These are phyloP conservation scores for Augochlorella aurata DNA, from an alignment of 2,888 invertebrate species.

Conservation along the genomic window DNA sequence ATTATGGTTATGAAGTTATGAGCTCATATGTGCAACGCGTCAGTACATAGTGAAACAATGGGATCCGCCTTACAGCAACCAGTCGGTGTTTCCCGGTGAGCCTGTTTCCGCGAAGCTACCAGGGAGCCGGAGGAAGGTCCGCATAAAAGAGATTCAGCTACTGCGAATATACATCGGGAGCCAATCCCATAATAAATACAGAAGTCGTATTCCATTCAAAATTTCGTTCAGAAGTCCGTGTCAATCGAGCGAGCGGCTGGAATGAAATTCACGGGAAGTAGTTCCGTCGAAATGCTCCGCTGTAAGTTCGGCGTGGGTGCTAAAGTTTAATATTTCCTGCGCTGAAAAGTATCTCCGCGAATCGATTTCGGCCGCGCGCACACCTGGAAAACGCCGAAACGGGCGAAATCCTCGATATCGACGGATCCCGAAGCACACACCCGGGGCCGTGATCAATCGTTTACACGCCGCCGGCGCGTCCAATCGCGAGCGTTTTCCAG, in stretches of 20 bases:
- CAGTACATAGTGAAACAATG: neutral
- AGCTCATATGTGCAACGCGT: too few species aligned
- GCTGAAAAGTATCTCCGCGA: neutral
- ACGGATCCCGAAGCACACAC: neutral
- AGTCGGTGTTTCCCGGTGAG: neutral
- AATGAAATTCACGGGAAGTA: conserved; percentile 14
- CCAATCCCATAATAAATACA: conserved; percentile 16
- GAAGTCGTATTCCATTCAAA: conserved; percentile 23
- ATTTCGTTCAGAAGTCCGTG: conserved; percentile 17
- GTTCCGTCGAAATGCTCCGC: conserved; percentile 20
- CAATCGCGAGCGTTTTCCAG: conserved; percentile 34
- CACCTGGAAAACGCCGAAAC: neutral
- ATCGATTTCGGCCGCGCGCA: conserved; percentile 9
- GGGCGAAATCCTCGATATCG: neutral
- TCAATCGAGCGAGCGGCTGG: neutral
- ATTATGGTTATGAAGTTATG: too few species aligned
- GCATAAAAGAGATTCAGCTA: neutral
- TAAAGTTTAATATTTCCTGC: conserved; percentile 16
- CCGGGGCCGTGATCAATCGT: conserved; percentile 30
- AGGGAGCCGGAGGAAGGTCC: neutral
- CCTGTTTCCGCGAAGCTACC: neutral
- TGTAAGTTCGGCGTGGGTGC: conserved; percentile 5
- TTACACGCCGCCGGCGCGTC: conserved; percentile 15
- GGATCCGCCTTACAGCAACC: neutral
- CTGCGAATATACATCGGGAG: neutral